These are phyloP conservation scores for Hormaphis cornu DNA, from an alignment of 1,140 invertebrate species.

Conservation along the genomic window DNA sequence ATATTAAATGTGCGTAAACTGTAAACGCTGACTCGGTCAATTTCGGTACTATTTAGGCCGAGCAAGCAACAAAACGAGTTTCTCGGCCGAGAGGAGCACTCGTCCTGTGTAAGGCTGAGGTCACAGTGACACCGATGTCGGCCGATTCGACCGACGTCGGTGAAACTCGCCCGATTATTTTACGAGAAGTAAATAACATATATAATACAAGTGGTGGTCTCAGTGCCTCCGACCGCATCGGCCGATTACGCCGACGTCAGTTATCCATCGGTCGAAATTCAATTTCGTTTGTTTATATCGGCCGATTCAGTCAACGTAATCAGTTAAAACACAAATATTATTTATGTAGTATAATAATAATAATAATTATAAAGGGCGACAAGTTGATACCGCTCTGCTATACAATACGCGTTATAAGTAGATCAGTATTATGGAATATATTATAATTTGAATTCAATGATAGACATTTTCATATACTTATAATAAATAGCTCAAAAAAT, in stretches of 20 bases:
- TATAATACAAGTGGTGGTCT: slow-evolving; percentile 1
- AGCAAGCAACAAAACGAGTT: too few relatives aligned
- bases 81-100: too few relatives aligned
- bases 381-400: neutral
- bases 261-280: neutral
- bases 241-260: neutral
- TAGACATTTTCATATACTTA: neutral
- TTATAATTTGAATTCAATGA: neutral
- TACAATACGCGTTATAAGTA: neutral
- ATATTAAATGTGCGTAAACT: too few relatives aligned
- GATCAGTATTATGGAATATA: neutral
- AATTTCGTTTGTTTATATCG: slow-evolving; percentile 1
- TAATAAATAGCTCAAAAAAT: too few relatives aligned
- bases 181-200: neutral
- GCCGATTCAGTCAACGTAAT: neutral
- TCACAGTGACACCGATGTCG: neutral
- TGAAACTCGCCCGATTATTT: neutral
- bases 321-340: neutral
- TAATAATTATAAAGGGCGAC: neutral
- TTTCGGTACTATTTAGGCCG: too few relatives aligned
- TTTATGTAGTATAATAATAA: too few relatives aligned
- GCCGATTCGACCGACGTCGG: neutral
- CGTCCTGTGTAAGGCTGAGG: too few relatives aligned
- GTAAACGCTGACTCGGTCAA: too few relatives aligned
- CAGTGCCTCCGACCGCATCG: neutral